Conservation (phyloP, 2,113 vertebrate species). For the Naja naja region DNA sequence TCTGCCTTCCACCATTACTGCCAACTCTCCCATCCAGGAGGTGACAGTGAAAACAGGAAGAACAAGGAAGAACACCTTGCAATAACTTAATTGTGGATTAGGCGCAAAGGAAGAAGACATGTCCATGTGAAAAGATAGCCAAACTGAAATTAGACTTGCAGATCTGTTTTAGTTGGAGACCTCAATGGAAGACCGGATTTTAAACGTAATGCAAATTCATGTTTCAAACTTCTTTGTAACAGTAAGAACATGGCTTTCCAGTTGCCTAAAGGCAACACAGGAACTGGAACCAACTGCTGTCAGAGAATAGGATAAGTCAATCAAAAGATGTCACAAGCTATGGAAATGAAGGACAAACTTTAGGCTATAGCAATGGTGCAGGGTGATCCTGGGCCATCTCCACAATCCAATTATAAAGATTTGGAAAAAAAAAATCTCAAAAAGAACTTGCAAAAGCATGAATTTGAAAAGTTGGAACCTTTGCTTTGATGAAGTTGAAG, state of each 20-base stretch:
- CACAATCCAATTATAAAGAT: neutral
- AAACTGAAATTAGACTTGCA: neutral
- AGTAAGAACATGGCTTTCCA: neutral
- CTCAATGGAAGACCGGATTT: neutral
- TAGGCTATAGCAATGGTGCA: neutral
- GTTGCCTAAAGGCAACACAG: neutral
- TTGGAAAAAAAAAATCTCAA: neutral
- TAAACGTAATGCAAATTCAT: neutral
- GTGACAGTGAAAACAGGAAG: neutral
- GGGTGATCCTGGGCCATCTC: neutral
- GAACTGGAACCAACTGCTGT: neutral
- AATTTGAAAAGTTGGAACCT: neutral
- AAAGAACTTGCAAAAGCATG: neutral
- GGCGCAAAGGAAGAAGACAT: neutral
- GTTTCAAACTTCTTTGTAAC: neutral
- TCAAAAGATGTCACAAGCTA: neutral
- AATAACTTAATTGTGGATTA: neutral
- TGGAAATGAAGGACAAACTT: neutral
- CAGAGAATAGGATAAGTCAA: neutral
- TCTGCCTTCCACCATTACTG: neutral
- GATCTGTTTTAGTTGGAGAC: neutral
- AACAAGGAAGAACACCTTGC: neutral
- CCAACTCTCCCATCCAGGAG: neutral
- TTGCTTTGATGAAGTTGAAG: neutral
- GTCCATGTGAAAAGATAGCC: neutral